Base-by-base conservation (phyloP, 2,797 vertebrate genomes). In the Otolemur crassicaudatus region DNA sequence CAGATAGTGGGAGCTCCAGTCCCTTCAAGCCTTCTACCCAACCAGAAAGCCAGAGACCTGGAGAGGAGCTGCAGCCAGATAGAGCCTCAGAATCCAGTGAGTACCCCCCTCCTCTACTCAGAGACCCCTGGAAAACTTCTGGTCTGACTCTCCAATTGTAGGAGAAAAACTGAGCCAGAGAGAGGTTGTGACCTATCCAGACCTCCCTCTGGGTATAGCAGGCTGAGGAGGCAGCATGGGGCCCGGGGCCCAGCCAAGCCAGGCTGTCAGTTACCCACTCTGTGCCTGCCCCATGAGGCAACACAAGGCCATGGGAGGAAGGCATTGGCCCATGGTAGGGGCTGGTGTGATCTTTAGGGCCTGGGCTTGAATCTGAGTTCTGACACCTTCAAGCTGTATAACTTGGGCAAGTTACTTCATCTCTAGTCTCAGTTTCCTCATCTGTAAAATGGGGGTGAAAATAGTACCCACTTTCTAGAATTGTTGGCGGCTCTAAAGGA, bases 31-130 rank as follows among this genome's bases (percentile, higher is more conserved):
- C 34, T 29, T 12, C 86, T 25, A 1, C 31, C 23, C 85, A 46
- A 3, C 43, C 25, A 1, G 67, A 40, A 25, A 34, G 6, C 72
- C 65, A 0, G 40, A 79, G 27, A 27, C 60, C 79, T 0, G 3
- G 16, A 1, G 79, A 92, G 58, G 75, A 85, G 49, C 16, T 27
- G 31, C 67, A 14, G 9, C 65, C 4, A 0, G 86, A 96, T 31
- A 65, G 63, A 92, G 37, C 77, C 77, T 31, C 70, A 0, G 97
- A 97, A 89, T 92, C 73, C 49, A 65, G 97, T 98, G 8, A 97
- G 97, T 96, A 69, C 17, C 25, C 23, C 12, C 6, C 61, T 17
- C 43, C 25, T 43, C 29, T 80, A 8, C 76, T n/a, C 80, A 87
- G 25, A 19, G 27, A 9, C 2, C 43, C 23, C 46, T 27, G 70